These are phyloP conservation scores for Hirundichthys speculiger DNA, from an alignment of 2,113 vertebrate genomes.

Conservation along the genomic window DNA sequence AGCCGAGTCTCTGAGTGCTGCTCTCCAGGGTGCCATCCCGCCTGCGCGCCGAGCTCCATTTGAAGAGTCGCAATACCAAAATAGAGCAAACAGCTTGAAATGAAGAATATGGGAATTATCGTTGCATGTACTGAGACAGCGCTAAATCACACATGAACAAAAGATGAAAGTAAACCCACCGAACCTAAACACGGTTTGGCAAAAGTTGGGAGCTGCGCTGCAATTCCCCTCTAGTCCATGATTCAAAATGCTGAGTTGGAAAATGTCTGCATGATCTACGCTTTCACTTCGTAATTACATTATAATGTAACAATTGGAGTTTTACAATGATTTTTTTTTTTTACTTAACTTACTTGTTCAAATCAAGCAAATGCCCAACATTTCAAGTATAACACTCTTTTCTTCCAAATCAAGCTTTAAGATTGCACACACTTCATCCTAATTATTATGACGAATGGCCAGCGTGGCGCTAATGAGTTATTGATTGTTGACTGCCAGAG, in stretches of 20 bases:
- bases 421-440: constrained; percentile 49
- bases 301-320: constrained; percentile 2
- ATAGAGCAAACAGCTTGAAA: constrained; percentile 69
- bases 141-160: constrained; percentile 46
- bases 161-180: constrained; percentile 35
- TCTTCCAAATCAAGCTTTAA: constrained; percentile 35
- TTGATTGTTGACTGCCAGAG: constrained; percentile 66
- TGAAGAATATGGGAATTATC: constrained; percentile 57
- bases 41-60: constrained; percentile 51
- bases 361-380: constrained; percentile 64
- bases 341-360: constrained; percentile 6
- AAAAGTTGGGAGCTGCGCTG: constrained; percentile 34
- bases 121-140: constrained; percentile 37
- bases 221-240: constrained; percentile 1
- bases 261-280: not conserved
- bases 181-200: constrained; percentile 33
- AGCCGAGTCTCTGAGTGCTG: constrained; percentile 53
- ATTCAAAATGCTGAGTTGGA: constrained; percentile 4
- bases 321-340: constrained; percentile 1
- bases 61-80: constrained; percentile 68
- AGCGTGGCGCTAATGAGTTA: constrained; percentile 55
- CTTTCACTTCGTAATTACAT: not conserved
- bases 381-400: constrained; percentile 56
- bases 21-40: constrained; percentile 59
- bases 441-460: constrained; percentile 46